These are phyloP conservation scores for Machimus atricapillus DNA, from an alignment of 2,888 invertebrate genomes.

Conservation along the genomic window DNA sequence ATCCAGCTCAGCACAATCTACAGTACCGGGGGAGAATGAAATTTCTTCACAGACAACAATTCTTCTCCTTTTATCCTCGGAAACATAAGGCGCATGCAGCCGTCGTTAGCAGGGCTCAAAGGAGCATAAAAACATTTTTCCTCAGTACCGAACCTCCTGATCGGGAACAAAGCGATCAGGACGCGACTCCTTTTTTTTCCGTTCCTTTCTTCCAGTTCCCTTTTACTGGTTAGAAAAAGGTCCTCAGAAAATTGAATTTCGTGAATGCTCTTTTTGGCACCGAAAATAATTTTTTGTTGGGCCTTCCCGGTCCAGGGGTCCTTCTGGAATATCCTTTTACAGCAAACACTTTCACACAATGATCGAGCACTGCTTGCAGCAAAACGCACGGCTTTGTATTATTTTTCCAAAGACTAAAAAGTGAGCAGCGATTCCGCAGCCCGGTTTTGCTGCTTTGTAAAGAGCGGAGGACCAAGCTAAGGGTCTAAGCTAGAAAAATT, in stretches of 20 bases:
- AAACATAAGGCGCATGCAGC: constrained; percentile 21
- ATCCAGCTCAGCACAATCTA: neutral
- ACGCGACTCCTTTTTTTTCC: neutral
- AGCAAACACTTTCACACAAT: constrained; percentile 29
- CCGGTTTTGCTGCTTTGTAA: neutral
- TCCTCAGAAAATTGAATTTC: constrained; percentile 36
- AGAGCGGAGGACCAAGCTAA: neutral
- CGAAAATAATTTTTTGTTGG: neutral
- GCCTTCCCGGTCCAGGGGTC: neutral
- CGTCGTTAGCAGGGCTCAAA: constrained; percentile 21
- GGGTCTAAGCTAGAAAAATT: neutral
- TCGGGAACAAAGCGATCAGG: constrained; percentile 10
- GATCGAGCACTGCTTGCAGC: neutral
- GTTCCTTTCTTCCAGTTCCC: neutral
- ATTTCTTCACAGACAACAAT: constrained; percentile 25
- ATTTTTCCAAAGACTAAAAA: constrained; percentile 12
- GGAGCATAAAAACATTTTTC: neutral
- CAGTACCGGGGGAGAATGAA: neutral
- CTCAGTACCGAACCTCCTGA: neutral
- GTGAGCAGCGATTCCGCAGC: neutral
- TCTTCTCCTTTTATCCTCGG: neutral
- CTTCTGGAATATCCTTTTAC: constrained; percentile 40
- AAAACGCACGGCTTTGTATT: neutral
- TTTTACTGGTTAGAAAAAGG: constrained; percentile 5
- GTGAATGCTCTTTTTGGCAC: constrained; percentile 39